Evolutionary conservation across 2,113 vertebrate genomes (phyloP).

Genomic region (Alosa alosa): DNA sequence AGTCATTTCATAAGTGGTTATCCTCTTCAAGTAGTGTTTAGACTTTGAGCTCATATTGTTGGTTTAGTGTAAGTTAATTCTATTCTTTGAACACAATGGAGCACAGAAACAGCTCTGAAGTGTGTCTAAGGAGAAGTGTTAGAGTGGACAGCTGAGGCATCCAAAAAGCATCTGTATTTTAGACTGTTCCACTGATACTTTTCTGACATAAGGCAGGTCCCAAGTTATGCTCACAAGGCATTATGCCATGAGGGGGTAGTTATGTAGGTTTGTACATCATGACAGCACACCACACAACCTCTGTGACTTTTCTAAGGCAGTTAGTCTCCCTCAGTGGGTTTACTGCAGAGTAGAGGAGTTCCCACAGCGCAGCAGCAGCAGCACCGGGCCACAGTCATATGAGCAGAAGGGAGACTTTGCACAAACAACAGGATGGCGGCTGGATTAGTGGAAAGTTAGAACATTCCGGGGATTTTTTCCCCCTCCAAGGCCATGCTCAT

Average conservation of each 20-base stretch:
- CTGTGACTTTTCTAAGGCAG: not conserved
- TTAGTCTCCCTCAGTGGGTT: too few relatives aligned
- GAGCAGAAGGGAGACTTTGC: not conserved
- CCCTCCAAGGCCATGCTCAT: constrained; percentile 7
- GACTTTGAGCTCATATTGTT: not conserved
- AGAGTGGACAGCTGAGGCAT: not conserved
- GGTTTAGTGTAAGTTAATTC: not conserved
- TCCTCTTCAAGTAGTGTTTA: not conserved
- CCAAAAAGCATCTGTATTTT: not conserved
- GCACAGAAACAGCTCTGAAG: not conserved
- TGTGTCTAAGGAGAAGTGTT: not conserved
- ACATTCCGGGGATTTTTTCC: constrained; percentile 25
- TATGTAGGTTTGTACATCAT: too few relatives aligned
- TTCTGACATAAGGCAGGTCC: too few relatives aligned
- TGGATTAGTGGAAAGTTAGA: constrained; percentile 8
- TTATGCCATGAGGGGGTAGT: too few relatives aligned
- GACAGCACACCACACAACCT: not conserved
- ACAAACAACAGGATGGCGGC: not conserved
- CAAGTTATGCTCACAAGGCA: too few relatives aligned
- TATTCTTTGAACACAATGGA: not conserved
- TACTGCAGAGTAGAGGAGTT: not conserved
- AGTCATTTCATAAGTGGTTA: constrained; percentile 14
- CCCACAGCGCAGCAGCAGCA: not conserved
- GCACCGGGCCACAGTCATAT: not conserved
- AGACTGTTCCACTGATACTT: not conserved